These are phyloP conservation scores for Acanthopagrus latus DNA, from an alignment of 2,797 vertebrate species.

Conservation along the genomic window DNA sequence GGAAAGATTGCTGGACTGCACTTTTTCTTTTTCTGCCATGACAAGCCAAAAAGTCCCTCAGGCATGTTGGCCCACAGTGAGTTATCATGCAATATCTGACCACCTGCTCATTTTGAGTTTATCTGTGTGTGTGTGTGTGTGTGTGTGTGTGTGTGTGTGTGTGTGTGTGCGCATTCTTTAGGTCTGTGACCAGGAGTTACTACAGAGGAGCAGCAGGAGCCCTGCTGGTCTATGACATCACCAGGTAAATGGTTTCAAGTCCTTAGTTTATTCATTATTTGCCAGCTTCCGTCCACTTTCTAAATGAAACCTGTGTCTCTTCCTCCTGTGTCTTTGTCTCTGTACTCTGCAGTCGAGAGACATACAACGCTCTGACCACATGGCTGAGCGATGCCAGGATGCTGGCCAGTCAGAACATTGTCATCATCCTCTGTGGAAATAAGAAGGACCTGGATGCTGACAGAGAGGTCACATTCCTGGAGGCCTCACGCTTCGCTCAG, in stretches of 20 bases:
- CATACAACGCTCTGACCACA: slow-evolving; percentile 94
- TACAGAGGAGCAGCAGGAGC: slow-evolving; percentile 95
- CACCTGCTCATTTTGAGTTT: background rate
- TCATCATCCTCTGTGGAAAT: slow-evolving; percentile 95
- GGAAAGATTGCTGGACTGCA: background rate
- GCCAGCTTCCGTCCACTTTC: background rate
- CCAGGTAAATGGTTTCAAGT: slow-evolving; percentile 84
- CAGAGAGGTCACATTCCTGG: slow-evolving; percentile 94
- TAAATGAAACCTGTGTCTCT: background rate
- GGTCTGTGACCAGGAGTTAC: slow-evolving; percentile 95
- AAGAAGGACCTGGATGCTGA: slow-evolving; percentile 95
- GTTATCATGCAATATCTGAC: background rate
- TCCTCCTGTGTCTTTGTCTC: background rate
- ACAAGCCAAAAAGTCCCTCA: background rate
- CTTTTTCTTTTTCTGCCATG: background rate
- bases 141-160: slow-evolving; percentile 23
- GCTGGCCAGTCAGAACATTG: slow-evolving; percentile 95
- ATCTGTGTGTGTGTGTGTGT: slow-evolving; percentile 1
- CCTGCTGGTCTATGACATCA: slow-evolving; percentile 94
- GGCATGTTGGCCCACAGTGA: too few species aligned
- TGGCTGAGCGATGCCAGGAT: slow-evolving; percentile 95
- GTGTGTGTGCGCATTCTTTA: slow-evolving; percentile 62
- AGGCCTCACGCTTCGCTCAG: slow-evolving; percentile 95
- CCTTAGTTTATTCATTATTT: too few species aligned
- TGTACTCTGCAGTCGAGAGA: slow-evolving; percentile 88